phyloP scores from a whole-genome alignment of 2,113 vertebrate species.

The Ptilorrhoa leucosticta region DNA sequence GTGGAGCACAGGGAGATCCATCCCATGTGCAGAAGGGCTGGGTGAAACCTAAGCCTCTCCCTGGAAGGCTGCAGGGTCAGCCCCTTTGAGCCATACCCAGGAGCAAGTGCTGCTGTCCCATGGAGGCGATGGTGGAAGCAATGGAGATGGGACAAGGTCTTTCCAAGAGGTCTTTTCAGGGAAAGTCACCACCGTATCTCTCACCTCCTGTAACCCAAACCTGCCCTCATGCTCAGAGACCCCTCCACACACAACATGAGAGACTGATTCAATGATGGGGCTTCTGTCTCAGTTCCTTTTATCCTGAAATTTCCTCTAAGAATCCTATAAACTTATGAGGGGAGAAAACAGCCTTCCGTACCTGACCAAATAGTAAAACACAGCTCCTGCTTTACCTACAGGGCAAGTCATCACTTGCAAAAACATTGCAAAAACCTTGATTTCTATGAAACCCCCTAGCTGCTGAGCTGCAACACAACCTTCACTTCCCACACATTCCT shows the following conservation, averaged over 20 bases:
- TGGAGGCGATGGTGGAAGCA: not conserved
- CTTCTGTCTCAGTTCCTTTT: not conserved
- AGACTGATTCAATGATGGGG: not conserved
- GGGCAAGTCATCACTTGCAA: not conserved
- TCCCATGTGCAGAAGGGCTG: not conserved
- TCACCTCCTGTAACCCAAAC: not conserved
- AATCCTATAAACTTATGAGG: not conserved
- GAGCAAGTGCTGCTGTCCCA: accelerated
- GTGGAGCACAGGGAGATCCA: not conserved
- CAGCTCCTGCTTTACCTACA: not conserved
- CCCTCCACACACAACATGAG: not conserved
- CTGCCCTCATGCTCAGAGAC: not conserved
- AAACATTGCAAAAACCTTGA: not conserved
- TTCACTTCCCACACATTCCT: not conserved
- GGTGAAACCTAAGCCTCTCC: not conserved
- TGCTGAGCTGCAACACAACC: not conserved
- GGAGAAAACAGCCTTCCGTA: not conserved
- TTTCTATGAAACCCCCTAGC: not conserved
- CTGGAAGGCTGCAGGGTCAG: not conserved
- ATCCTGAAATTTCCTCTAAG: not conserved
- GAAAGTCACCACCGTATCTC: not conserved
- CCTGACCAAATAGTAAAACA: not conserved
- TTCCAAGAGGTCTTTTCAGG: not conserved
- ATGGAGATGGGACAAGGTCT: not conserved
- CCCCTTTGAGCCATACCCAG: not conserved